Evolutionary conservation across 2,888 invertebrate genomes (phyloP), one percentile per base, ranked within the genome.

Genomic region (Calameuta idolon): DNA sequence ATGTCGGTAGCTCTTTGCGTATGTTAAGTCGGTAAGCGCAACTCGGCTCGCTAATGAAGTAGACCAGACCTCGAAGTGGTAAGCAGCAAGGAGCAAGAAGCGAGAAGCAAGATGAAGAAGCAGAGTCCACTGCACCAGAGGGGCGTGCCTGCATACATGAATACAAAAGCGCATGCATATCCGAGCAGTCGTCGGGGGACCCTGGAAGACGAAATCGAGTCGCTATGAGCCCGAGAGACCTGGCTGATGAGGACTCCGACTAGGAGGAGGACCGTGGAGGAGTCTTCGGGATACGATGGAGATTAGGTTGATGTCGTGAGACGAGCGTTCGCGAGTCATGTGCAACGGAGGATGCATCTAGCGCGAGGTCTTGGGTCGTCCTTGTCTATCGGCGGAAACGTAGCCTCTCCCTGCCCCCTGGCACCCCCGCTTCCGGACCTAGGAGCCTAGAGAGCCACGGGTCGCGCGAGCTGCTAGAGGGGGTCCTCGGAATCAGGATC

Each of bases 331-430:
- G 80, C 75, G 81, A 76, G 79, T 83, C 83, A 85, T 88, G 89
- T 86, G 87, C 89, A 90, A 84, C 89, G 88, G 88, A 90, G 90
- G 90, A 90, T 90, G 90, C 90, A 90, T 90, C 87, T 89, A 83
- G 90, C 90, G 90, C 90, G 90, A 90, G 90, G 90, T 88, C 90
- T 86, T 86, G 82, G 40, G 76, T 81, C 85, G 90, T 90, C 90
- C 90, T 90, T 90, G 89, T 79, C 87, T 85, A 84, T 81, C 87
- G 83, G 84, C 89, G 90, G 89, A 89, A 89, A 87, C 86, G 85
- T 85, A 86, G 84, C 87, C 86, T 86, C 85, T 85, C 82, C 78
- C 79, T 73, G 79, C 78, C 73, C 85, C 79, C 80, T 82, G 80
- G 79, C 82, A 76, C 78, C n/a, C 81, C 79, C 77, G 30, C 77